These are phyloP conservation scores for Mechanitis messenoides DNA, from an alignment of 2,888 invertebrate species.

Conservation along the genomic window DNA sequence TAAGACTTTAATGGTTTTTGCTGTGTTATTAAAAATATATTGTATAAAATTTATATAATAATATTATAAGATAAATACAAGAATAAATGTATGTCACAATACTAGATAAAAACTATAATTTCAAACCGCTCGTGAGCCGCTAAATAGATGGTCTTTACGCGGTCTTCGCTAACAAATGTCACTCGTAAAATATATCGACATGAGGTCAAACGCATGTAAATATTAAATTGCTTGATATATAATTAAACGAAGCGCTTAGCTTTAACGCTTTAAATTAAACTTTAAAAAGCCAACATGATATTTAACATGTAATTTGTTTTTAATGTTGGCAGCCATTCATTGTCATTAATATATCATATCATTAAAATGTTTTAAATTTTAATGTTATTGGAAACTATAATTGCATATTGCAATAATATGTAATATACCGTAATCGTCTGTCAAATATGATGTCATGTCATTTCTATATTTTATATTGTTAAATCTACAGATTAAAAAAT, in stretches of 20 bases:
- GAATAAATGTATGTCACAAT: background rate
- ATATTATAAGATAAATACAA: too few species aligned
- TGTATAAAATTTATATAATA: too few species aligned
- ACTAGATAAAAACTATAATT: slow-evolving; percentile 14
- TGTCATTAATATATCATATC: slow-evolving; percentile 9
- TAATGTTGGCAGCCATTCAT: slow-evolving; percentile 13
- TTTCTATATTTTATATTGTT: too few species aligned
- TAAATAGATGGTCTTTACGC: slow-evolving; percentile 29
- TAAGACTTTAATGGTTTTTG: too few species aligned
- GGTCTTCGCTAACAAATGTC: slow-evolving; percentile 32
- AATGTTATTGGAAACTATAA: slow-evolving; percentile 12
- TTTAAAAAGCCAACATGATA: too few species aligned
- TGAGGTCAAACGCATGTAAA: slow-evolving; percentile 23
- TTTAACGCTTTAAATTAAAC: slow-evolving; percentile 5
- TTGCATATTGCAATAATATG: too few species aligned
- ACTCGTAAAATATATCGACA: slow-evolving; percentile 24
- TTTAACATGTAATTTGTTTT: slow-evolving; percentile 10
- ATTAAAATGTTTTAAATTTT: slow-evolving; percentile 9
- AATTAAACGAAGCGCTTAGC: slow-evolving; percentile 17
- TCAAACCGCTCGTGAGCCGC: slow-evolving; percentile 30
- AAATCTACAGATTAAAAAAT: too few species aligned
- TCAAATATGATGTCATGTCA: too few species aligned
- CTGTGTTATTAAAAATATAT: too few species aligned
- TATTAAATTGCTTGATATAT: slow-evolving; percentile 23
- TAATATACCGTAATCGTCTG: too few species aligned